Evolutionary conservation across 2,113 vertebrate genomes (phyloP).

Genomic region (Corydoras maculifer): DNA sequence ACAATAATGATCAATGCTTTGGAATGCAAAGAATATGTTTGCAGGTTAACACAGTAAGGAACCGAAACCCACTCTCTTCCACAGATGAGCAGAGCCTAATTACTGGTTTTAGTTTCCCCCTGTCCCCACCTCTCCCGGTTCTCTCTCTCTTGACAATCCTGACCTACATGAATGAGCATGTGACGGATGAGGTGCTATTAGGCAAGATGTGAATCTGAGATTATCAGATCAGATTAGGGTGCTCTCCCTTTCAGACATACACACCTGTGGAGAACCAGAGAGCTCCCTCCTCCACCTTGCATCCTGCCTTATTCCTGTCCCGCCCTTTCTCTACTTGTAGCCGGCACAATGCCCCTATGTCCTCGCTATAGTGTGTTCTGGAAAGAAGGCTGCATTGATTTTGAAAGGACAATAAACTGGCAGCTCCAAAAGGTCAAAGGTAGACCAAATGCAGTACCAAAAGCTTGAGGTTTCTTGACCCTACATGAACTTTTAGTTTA

Average conservation of each 20-base stretch:
- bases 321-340: neutral
- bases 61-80: constrained; percentile 30
- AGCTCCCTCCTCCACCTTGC: neutral
- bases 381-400: neutral
- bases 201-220: constrained; percentile 43
- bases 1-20: neutral
- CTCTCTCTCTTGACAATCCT: constrained; percentile 36
- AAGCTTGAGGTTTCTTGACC: neutral
- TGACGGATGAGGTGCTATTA: constrained; percentile 49
- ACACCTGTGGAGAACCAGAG: constrained; percentile 34
- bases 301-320: neutral
- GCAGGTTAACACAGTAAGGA: constrained; percentile 49
- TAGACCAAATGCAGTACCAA: neutral
- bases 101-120: constrained; percentile 47
- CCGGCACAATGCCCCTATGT: constrained; percentile 30
- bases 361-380: constrained; percentile 1
- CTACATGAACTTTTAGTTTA: too few species aligned
- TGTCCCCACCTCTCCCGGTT: constrained; percentile 26
- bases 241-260: constrained; percentile 26
- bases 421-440: constrained; percentile 31
- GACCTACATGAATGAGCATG: constrained; percentile 35
- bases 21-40: constrained; percentile 13
- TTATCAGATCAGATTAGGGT: constrained; percentile 45
- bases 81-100: constrained; percentile 46
- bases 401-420: constrained; percentile 1